These are phyloP conservation scores for Cerceris ruficornis DNA, from an alignment of 2,888 invertebrate species.

Conservation along the genomic window DNA sequence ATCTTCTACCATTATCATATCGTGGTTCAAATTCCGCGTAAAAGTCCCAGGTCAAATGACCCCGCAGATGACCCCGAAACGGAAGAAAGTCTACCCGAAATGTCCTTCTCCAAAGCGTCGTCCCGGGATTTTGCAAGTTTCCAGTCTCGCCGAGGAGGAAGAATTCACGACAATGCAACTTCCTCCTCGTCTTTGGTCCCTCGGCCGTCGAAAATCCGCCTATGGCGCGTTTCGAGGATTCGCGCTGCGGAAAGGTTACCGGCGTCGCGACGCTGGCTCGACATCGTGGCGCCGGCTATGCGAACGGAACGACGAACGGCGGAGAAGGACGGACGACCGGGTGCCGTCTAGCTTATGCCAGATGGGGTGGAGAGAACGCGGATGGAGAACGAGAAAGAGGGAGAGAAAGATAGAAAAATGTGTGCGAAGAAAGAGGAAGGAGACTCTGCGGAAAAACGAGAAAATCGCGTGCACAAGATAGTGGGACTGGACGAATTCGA, in stretches of 20 bases:
- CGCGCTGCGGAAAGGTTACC: conserved; percentile 50
- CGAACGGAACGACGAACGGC: conserved; percentile 51
- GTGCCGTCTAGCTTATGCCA: conserved; percentile 24
- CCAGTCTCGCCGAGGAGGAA: background rate
- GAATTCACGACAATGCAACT: background rate
- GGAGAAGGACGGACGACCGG: conserved; percentile 29
- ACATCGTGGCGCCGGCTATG: conserved; percentile 66
- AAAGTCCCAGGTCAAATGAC: no score
- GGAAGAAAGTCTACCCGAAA: no score
- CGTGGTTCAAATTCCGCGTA: no score
- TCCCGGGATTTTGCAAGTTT: no score
- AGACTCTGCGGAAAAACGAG: conserved; percentile 40
- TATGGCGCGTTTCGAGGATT: conserved; percentile 31
- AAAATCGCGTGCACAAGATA: conserved; percentile 11
- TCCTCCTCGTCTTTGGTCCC: conserved; percentile 1
- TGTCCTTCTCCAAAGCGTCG: no score
- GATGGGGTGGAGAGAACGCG: background rate
- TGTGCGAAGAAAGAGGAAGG: background rate
- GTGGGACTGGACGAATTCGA: conserved; percentile 8
- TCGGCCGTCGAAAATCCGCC: conserved; percentile 35
- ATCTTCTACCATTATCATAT: no score
- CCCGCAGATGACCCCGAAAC: no score
- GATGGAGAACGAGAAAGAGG: background rate
- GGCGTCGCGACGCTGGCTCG: conserved; percentile 66
- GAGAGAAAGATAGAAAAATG: background rate